Evolutionary conservation across 2,797 vertebrate species (phyloP).

Genomic region (Muscicapa striata): DNA sequence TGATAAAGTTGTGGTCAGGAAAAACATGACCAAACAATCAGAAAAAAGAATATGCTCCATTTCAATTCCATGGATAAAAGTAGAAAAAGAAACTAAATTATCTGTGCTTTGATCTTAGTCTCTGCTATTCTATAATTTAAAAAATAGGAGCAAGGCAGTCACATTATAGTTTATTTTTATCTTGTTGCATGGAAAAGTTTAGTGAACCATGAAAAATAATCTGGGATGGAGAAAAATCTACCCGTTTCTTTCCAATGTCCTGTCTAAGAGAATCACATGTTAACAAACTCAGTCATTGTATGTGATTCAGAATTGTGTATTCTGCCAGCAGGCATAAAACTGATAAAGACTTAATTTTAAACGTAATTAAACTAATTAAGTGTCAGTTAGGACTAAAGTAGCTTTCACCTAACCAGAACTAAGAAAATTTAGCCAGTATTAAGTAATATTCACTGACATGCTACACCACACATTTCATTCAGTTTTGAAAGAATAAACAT

Average conservation of each 20-base stretch:
- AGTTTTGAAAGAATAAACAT: neutral
- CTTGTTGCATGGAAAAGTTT: conserved; percentile 42
- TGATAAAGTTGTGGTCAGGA: neutral
- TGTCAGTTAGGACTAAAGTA: neutral
- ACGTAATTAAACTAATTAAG: neutral
- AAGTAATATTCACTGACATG: neutral
- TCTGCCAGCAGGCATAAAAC: neutral
- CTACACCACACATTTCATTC: neutral
- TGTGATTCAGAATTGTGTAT: neutral
- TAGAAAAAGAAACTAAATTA: neutral
- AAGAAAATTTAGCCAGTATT: neutral
- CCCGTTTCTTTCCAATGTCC: conserved; percentile 25
- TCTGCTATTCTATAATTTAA: neutral
- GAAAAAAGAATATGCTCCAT: accelerated
- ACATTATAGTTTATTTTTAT: conserved; percentile 46
- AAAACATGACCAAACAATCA: neutral
- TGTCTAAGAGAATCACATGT: conserved; percentile 27
- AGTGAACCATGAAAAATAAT: conserved; percentile 20
- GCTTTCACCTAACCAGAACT: neutral
- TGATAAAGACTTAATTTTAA: neutral
- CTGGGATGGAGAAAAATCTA: conserved; percentile 4
- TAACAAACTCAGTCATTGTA: neutral
- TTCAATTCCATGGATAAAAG: neutral
- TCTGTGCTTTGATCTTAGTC: neutral
- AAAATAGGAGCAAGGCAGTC: neutral